Evolutionary conservation across 1,140 invertebrate genomes (phyloP), one percentile per base, ranked within the genome.

Genomic region (Panulirus ornatus): DNA sequence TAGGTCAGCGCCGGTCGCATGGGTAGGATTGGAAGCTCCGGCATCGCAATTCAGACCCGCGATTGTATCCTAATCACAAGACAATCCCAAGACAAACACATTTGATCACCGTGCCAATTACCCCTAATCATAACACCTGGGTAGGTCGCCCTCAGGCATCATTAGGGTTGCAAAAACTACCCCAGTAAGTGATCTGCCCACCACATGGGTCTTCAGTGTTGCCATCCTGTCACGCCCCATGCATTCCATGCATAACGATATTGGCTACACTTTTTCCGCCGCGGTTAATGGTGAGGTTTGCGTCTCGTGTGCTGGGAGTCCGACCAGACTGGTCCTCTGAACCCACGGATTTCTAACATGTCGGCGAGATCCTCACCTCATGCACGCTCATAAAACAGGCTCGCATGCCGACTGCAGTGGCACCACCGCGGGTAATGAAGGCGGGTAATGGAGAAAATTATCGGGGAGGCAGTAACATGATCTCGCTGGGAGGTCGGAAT

Each of bases 71-170:
- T 66, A 66, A 66, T 66, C 58, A 66, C 58, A 11, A 27, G n/a
- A 66, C 58, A 78, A 38, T 44, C 75, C 75, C n/a, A 44, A 44
- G 38, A 78, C 75, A 78, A 78, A 78, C 75, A 78, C 75, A 78
- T 78, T 78, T 78, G 75, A 78, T 78, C 27, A 78, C 38, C 75
- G 75, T 78, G 75, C 75, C 40, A 78, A 78, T 44, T 44, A 78
- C 75, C 75, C 75, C 8, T 78, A 44, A 78, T 78, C 75, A 78
- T 78, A 78, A 78, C 75, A 78, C 75, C 75, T 44, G 75, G 75
- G 19, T 44, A 6, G 1, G 5, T 22, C n/a, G 22, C 44, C 75
- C 75, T 47, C 22, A 30, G 75, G 75, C 75, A 78, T 78, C 75
- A 78, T 78, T 78, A 78, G 27, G 36, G 8, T 5, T 11, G 36